A percentile compares a stretch with the other conserved stretches of the same genome.
These are phyloP conservation scores for Elgaria multicarinata DNA, from an alignment of 2,113 vertebrate species.

Conservation along the genomic window DNA sequence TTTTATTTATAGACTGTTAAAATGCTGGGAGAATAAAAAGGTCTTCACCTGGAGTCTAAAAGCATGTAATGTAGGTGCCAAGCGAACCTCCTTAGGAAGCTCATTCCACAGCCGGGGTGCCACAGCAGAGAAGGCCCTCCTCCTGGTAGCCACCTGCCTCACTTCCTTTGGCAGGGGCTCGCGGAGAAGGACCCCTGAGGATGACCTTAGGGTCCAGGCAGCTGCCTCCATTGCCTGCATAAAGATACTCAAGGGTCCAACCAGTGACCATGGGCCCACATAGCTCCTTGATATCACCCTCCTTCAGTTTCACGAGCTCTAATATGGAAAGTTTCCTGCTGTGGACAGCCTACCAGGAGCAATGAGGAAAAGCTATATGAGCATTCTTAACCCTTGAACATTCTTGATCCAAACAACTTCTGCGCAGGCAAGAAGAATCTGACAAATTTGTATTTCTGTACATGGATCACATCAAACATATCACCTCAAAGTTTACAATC, in stretches of 20 bases:
- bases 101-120: no score
- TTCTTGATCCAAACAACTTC: neutral
- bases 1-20: no score
- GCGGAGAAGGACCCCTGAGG: no score
- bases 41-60: no score
- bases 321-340: neutral
- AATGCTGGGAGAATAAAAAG: no score
- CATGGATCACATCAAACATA: neutral
- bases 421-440: neutral
- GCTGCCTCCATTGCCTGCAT: neutral
- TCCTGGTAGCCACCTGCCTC: no score
- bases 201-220: no score
- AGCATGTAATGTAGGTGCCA: no score
- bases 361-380: neutral
- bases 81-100: no score
- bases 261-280: neutral
- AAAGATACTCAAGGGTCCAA: neutral
- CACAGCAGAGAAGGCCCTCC: no score
- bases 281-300: neutral
- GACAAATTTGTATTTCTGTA: neutral
- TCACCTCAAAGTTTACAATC: neutral
- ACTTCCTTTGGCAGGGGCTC: no score
- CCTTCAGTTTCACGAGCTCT: neutral
- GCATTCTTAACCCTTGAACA: neutral
- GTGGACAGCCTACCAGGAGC: neutral